These are phyloP conservation scores for Gonioctena quinquepunctata DNA, from an alignment of 1,140 invertebrate genomes.

Conservation along the genomic window DNA sequence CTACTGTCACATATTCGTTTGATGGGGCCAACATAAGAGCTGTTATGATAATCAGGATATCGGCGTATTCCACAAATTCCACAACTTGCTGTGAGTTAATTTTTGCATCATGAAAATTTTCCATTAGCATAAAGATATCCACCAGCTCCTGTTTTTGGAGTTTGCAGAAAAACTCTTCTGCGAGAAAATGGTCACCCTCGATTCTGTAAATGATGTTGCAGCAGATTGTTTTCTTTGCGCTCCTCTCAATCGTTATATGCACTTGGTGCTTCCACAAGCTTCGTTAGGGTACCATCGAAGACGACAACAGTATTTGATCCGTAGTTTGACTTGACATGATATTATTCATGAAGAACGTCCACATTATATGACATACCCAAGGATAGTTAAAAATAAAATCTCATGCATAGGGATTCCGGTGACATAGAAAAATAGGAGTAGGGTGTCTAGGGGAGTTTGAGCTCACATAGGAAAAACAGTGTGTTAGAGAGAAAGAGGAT, in stretches of 20 bases:
- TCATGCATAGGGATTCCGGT: no score
- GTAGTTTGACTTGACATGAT: no score
- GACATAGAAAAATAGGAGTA: no score
- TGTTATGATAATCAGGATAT: no score
- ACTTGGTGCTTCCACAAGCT: conserved; percentile 8
- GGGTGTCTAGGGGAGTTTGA: no score
- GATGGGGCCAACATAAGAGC: no score
- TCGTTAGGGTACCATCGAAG: background rate
- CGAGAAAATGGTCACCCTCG: background rate
- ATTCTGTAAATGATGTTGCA: background rate
- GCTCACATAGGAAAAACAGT: no score
- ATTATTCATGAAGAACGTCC: no score
- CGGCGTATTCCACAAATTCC: no score
- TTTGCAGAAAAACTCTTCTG: conserved; percentile 8
- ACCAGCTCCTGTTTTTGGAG: conserved; percentile 13
- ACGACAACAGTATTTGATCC: background rate
- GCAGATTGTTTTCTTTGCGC: background rate
- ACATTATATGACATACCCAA: no score
- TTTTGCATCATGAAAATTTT: background rate
- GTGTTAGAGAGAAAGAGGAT: no score
- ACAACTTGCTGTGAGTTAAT: conserved; percentile 5
- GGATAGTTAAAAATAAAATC: no score
- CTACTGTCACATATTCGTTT: background rate
- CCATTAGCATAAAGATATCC: conserved; percentile 17
- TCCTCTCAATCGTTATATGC: background rate